Base-by-base conservation (phyloP, 2,797 vertebrate species). In the Premnoplex brunnescens region DNA sequence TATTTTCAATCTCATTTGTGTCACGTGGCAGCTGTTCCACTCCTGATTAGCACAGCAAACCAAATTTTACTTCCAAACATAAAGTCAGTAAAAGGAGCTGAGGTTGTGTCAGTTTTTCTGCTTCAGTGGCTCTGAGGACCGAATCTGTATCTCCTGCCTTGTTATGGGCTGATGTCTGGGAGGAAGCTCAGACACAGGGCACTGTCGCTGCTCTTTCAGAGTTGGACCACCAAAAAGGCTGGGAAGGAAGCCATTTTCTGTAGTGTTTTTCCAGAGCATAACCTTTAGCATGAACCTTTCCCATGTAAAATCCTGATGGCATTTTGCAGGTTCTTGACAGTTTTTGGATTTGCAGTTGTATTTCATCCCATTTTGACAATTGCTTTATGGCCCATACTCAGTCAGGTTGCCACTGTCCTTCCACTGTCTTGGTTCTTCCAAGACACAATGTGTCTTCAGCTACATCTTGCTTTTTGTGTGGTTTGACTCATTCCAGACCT, bases 101-200 rank as follows among this genome's bases (percentile, higher is more conserved):
- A 71, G 39, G 6, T 27, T 2, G 7, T 24, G 28, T 41, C 8
- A 13, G 0, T 41, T 51, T 64, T 62, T 15, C 15, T 37, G n/a
- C 36, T 32, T 68, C 17, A 48, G 62, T 49, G 66, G 48, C 54
- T 64, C 12, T 41, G 43, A 89, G 85, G 58, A 36, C 20, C 36
- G 64, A 30, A 32, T 16, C 19, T 1, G 0, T 34, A 7, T 30
- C 51, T 34, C 19, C 48, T 64, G n/a, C 7, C 1, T 3, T 54
- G 48, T 36, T 12, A 1, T 62, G 64, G 21, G 55, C 59, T 59
- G 68, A 7, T 60, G n/a, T 30, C 43, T 62, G 12, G 39, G 66
- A 69, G 66, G 55, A 69, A 59, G 8, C 24, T 62, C 30, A n/a
- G 56, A n/a, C 22, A 2, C 4, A 16, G 79, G 34, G 23, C 55